Conservation (phyloP, 92 coral and sea anemone species). For the Hydrozoanthus gracilis region DNA sequence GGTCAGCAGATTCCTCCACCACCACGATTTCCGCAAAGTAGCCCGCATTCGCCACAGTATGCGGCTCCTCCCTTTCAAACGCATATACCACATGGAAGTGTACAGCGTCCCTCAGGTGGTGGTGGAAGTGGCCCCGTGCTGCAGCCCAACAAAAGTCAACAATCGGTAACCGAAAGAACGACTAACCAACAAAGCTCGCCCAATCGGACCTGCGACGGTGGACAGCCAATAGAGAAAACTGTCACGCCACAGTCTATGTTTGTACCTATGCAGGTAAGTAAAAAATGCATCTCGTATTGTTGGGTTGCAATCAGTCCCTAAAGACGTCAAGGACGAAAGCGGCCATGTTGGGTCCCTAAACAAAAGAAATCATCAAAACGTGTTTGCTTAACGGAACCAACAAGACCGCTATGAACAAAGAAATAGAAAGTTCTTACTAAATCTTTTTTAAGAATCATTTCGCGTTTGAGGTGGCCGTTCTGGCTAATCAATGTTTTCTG, state of each 20-base stretch:
- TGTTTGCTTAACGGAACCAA: too few species aligned
- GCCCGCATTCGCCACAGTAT: slow-evolving; percentile 37
- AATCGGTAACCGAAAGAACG: not conserved
- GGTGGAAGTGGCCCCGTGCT: slow-evolving; percentile 14
- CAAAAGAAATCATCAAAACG: too few species aligned
- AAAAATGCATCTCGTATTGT: not conserved
- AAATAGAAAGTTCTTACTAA: too few species aligned
- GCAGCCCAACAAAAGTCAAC: not conserved
- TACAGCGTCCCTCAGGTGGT: not conserved
- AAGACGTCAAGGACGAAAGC: too few species aligned
- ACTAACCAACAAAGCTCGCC: not conserved
- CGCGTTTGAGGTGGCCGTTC: too few species aligned
- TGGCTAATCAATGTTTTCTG: too few species aligned
- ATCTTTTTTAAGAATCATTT: too few species aligned
- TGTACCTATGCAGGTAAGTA: not conserved
- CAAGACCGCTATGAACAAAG: too few species aligned
- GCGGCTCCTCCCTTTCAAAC: not conserved
- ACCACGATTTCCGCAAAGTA: slow-evolving; percentile 7
- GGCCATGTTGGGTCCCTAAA: too few species aligned
- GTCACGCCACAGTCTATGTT: not conserved
- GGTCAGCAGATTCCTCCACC: slow-evolving; percentile 36
- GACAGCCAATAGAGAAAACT: not conserved
- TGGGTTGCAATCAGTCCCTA: not conserved
- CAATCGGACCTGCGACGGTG: not conserved
- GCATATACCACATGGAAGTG: slow-evolving; percentile 6